phyloP scores from a whole-genome alignment of 2,888 invertebrate species.

The Lordiphosa fenestrarum region DNA sequence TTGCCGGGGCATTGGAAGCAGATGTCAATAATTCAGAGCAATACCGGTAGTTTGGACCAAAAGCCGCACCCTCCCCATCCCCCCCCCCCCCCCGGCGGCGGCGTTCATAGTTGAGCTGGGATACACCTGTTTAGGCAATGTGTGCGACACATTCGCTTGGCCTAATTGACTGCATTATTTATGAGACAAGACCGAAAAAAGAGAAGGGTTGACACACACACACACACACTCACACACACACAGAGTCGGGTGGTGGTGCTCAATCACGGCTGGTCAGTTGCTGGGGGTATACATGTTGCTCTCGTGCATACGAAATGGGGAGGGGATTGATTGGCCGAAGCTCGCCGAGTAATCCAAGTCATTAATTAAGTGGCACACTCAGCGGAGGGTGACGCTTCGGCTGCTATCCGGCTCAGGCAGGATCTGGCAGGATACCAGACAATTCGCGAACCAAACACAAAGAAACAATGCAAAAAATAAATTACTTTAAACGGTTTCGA shows the following conservation, averaged over 20 bases:
- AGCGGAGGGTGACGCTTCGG: conserved; percentile 13
- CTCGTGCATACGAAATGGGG: conserved; percentile 2
- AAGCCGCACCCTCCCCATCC: no score
- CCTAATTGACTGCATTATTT: conserved; percentile 69
- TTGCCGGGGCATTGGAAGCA: conserved; percentile 58
- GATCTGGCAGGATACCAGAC: neutral
- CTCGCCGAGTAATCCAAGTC: no score
- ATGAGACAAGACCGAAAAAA: conserved; percentile 15
- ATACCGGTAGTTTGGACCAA: conserved; percentile 47
- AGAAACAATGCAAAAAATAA: conserved; percentile 48
- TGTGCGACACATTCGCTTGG: conserved; percentile 47
- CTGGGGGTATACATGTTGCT: no score
- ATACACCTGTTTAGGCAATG: conserved; percentile 15
- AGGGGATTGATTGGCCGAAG: neutral
- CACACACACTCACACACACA: no score
- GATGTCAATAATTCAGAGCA: conserved; percentile 64
- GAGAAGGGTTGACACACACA: conserved; percentile 63
- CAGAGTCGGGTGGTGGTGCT: conserved; percentile 15
- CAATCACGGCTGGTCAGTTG: conserved; percentile 41
- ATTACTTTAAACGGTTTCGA: conserved; percentile 77
- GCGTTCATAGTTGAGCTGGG: no score
- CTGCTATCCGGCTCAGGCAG: no score
- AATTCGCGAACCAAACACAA: conserved; percentile 1
- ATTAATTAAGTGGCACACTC: conserved; percentile 21
- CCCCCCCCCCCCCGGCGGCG: no score